These are phyloP conservation scores for Gonioctena quinquepunctata DNA, from an alignment of 1,140 invertebrate species.

Conservation along the genomic window DNA sequence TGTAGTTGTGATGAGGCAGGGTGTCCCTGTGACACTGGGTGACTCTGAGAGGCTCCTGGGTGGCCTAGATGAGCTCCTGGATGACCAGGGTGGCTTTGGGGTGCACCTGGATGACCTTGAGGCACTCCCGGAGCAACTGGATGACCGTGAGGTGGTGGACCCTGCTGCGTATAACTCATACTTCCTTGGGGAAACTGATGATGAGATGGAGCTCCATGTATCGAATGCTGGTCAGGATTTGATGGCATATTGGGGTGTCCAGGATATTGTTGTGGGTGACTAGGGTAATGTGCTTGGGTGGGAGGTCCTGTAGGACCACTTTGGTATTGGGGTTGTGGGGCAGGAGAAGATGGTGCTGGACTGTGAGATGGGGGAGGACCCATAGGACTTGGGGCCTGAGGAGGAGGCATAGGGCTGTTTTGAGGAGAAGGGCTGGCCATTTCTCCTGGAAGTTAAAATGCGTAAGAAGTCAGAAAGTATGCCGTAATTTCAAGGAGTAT, in stretches of 20 bases:
- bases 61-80: not conserved
- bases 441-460: constrained; percentile 10
- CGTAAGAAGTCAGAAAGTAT: too few relatives aligned
- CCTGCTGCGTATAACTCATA: not conserved
- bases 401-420: constrained; percentile 80
- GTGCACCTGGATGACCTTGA: constrained; percentile 12
- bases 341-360: constrained; percentile 69
- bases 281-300: not conserved
- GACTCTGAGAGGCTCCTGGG: not conserved
- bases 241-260: constrained; percentile 1
- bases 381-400: constrained; percentile 81
- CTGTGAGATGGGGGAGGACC: constrained; percentile 74
- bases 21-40: constrained; percentile 14
- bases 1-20: not conserved
- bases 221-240: not conserved
- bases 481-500: too few relatives aligned
- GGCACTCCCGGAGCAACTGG: constrained; percentile 35
- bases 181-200: not conserved
- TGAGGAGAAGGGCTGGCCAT: constrained; percentile 81
- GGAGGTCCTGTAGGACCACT: constrained; percentile 46
- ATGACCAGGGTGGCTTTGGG: constrained; percentile 1
- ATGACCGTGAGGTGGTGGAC: not conserved
- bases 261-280: not conserved
- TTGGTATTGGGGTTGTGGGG: constrained; percentile 58
- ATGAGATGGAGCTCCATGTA: not conserved